These are phyloP conservation scores for Eristalinus aeneus DNA, from an alignment of 2,888 invertebrate genomes.

Conservation along the genomic window DNA sequence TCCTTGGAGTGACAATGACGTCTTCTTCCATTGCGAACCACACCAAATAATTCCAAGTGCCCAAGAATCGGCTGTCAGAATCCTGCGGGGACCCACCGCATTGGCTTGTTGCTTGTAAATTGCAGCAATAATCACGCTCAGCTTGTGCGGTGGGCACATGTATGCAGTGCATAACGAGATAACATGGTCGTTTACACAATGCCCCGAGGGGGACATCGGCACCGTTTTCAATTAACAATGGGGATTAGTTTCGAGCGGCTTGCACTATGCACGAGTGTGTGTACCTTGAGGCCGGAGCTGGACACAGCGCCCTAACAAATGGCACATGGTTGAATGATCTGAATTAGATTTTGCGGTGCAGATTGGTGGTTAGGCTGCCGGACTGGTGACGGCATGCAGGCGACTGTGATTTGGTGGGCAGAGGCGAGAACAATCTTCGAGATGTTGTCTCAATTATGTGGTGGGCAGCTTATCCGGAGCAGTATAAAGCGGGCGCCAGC, in stretches of 20 bases:
- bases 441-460: background rate
- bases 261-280: background rate
- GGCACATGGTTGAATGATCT: slow-evolving; percentile 29
- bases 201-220: slow-evolving; percentile 36
- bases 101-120: slow-evolving; percentile 35
- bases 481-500: background rate
- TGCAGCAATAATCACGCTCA: slow-evolving; percentile 31
- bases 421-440: background rate
- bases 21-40: background rate
- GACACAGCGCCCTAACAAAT: slow-evolving; percentile 13
- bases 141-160: slow-evolving; percentile 25
- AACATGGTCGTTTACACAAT: slow-evolving; percentile 57
- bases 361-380: background rate
- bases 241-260: slow-evolving; percentile 6
- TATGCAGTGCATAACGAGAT: slow-evolving; percentile 39
- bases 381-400: background rate
- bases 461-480: background rate
- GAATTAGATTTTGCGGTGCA: slow-evolving; percentile 19
- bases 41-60: background rate
- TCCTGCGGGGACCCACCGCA: background rate
- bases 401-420: background rate
- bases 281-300: background rate
- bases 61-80: background rate
- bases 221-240: slow-evolving; percentile 61
- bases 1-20: background rate